phyloP scores from a whole-genome alignment of 2,888 invertebrate species.

The Megamerina dolium region DNA sequence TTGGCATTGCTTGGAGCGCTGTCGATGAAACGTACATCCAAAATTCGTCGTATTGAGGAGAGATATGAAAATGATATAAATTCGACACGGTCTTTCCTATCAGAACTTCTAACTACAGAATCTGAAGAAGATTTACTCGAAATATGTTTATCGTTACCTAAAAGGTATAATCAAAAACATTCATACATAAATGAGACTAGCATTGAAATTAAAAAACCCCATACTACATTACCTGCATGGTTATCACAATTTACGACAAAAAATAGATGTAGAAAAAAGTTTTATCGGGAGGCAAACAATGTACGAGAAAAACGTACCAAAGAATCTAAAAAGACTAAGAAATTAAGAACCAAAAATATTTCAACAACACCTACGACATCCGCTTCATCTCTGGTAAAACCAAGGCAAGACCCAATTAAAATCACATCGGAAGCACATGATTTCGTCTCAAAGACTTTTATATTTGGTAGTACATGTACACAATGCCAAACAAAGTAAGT shows the following conservation, averaged over 20 bases:
- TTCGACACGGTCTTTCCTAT: slow-evolving; percentile 62
- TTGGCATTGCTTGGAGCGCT: slow-evolving; percentile 68
- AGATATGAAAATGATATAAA: slow-evolving; percentile 60
- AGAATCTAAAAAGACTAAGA: slow-evolving; percentile 30
- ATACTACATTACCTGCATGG: slow-evolving; percentile 20
- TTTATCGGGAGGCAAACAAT: slow-evolving; percentile 32
- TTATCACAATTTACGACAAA: slow-evolving; percentile 21
- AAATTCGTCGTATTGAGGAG: slow-evolving; percentile 42
- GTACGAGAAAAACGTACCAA: slow-evolving; percentile 14
- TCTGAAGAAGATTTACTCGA: slow-evolving; percentile 50
- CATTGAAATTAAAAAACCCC: slow-evolving; percentile 21
- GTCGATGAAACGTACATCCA: slow-evolving; percentile 54
- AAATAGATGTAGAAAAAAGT: slow-evolving; percentile 26
- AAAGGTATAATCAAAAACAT: slow-evolving; percentile 48
- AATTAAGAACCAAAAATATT: slow-evolving; percentile 28
- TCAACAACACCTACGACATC: slow-evolving; percentile 37
- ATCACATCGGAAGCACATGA: slow-evolving; percentile 47
- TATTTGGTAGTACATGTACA: slow-evolving; percentile 44
- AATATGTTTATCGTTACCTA: slow-evolving; percentile 34
- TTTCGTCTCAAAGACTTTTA: slow-evolving; percentile 53
- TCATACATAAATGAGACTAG: slow-evolving; percentile 36
- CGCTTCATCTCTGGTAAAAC: slow-evolving; percentile 11
- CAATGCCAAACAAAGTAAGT: slow-evolving; percentile 48
- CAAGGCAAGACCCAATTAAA: slow-evolving; percentile 4
- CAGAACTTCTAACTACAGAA: slow-evolving; percentile 47